Evolutionary conservation across 2,113 vertebrate species (phyloP), one percentile per base, ranked within the genome.

Genomic region (Dasyprocta punctata): DNA sequence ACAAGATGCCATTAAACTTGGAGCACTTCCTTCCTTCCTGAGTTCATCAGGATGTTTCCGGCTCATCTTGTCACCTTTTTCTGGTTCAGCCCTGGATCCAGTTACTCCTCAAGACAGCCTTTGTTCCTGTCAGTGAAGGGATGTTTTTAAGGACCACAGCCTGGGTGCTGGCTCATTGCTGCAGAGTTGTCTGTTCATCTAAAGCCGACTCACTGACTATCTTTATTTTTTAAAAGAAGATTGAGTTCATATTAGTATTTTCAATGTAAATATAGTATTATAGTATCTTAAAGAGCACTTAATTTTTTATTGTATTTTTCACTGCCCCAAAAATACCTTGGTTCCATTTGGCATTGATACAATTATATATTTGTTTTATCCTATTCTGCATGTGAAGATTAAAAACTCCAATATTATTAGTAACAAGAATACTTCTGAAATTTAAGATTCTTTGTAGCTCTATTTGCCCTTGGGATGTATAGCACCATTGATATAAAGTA

Each of bases 271-370:
- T 90, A 81, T 65, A 60, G 67, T 58, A 54, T 60, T 84, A 8
- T 13, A 71, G 44, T 73, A 71, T 85, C 90, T 69, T 82, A 92
- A 69, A 80, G 61, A 93, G 90, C 61, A 9, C 8, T 52, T 47
- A n/a, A 54, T 56, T 90, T 83, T 28, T 90, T 88, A 49, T 78
- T 93, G 7, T 47, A 38, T 80, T 69, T 97, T 93, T 52, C 93
- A 75, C 82, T 58, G 67, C 6, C 61, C 38, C 73, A 52, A 78
- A 91, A 86, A 90, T 47, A 80, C 71, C 38, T 88, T 86, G 77
- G 71, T 73, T 86, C 33, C 38, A 92, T 83, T 93, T 91, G 83
- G 67, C n/a, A 60, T 78, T 89, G 86, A 44, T 78, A 30, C 73
- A 78, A 1, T 77, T 71, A 87, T 65, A 82, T 73, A 26, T 89